Conservation (phyloP, 2,888 invertebrate species). For the Xanthia icteritia region DNA sequence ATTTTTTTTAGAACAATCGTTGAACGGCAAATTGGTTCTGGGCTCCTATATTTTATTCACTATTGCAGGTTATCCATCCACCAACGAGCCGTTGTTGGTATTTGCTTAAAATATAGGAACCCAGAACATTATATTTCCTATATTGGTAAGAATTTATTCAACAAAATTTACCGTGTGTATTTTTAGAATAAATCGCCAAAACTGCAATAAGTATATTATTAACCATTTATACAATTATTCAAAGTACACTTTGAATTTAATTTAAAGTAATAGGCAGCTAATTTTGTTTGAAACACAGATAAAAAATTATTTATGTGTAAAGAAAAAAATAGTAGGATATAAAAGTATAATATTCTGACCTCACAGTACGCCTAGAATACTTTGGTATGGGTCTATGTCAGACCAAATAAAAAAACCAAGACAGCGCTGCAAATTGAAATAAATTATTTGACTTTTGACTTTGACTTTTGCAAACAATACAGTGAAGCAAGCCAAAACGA, state of each 20-base stretch:
- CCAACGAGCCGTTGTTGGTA: neutral
- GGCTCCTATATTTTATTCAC: too few relatives aligned
- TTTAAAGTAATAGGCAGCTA: neutral
- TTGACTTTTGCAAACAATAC: too few relatives aligned
- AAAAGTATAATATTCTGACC: neutral
- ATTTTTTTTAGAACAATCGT: too few relatives aligned
- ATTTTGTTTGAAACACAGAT: neutral
- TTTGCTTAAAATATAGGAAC: neutral
- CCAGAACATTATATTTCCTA: neutral
- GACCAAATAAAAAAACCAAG: too few relatives aligned
- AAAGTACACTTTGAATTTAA: constrained; percentile 12
- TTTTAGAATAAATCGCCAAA: constrained; percentile 17
- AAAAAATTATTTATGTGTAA: neutral
- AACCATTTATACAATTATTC: neutral
- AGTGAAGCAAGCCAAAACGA: too few relatives aligned
- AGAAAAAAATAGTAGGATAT: neutral
- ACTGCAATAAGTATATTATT: neutral
- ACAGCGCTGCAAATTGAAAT: too few relatives aligned
- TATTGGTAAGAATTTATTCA: constrained; percentile 4
- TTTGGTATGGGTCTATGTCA: neutral
- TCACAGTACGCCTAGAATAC: neutral
- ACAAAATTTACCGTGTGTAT: constrained; percentile 5
- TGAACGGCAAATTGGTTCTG: too few relatives aligned
- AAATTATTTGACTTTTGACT: too few relatives aligned
- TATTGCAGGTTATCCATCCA: too few relatives aligned